Conservation (phyloP, 2,113 vertebrate species). For the Crotalus tigris region DNA sequence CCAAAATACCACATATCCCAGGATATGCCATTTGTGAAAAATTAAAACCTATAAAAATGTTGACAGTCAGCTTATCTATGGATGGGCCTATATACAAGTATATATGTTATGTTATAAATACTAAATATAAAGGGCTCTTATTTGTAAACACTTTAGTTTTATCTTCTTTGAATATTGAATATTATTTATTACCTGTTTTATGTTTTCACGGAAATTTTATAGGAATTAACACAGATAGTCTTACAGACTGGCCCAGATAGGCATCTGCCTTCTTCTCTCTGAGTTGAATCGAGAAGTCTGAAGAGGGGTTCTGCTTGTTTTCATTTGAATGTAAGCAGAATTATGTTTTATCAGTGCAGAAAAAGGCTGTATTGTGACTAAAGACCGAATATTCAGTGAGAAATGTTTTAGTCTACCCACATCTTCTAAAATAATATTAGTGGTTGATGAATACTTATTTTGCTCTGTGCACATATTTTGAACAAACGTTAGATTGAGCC, state of each 20-base stretch:
- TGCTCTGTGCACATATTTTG: not conserved
- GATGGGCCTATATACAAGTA: not conserved
- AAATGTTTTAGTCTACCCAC: not conserved
- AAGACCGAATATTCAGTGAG: not conserved
- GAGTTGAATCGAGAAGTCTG: not conserved
- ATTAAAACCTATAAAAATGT: not conserved
- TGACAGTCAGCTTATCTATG: not conserved
- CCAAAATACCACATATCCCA: not conserved
- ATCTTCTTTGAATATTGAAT: not conserved
- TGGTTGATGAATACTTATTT: not conserved
- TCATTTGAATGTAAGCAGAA: not conserved
- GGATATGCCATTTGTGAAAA: not conserved
- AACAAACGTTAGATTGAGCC: not conserved
- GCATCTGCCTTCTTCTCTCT: not conserved
- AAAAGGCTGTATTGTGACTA: not conserved
- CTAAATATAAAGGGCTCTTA: not conserved
- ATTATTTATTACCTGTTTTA: not conserved
- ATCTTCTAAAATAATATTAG: not conserved
- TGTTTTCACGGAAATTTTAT: not conserved
- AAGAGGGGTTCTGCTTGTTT: not conserved
- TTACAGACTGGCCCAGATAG: not conserved
- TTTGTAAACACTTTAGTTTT: not conserved
- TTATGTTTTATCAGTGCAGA: not conserved
- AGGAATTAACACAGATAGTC: not conserved
- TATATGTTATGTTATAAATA: not conserved